These are phyloP conservation scores for Drosophila ohnishii DNA, from an alignment of 1,140 invertebrate genomes.

Conservation along the genomic window DNA sequence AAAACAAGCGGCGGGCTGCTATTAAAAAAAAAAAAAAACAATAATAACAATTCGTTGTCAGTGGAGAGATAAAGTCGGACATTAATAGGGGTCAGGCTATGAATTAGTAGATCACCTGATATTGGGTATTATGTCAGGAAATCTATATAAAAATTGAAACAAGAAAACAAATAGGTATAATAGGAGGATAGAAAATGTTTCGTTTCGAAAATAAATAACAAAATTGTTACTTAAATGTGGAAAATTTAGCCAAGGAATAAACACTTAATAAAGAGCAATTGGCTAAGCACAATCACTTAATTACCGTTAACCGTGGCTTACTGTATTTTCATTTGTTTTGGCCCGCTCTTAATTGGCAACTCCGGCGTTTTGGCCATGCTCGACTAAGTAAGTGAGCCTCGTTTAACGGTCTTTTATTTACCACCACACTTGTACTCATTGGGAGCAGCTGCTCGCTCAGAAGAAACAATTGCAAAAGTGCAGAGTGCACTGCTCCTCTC, in stretches of 20 bases:
- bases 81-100: slow-evolving; percentile 14
- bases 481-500: neutral
- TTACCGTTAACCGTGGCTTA: slow-evolving; percentile 22
- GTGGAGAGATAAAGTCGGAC: slow-evolving; percentile 15
- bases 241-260: slow-evolving; percentile 11
- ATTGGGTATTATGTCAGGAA: neutral
- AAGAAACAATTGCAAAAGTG: neutral
- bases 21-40: slow-evolving; percentile 22
- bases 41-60: slow-evolving; percentile 15
- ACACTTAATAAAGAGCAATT: slow-evolving; percentile 24
- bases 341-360: slow-evolving; percentile 34
- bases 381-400: slow-evolving; percentile 31
- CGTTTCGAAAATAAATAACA: neutral
- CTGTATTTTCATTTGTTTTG: slow-evolving; percentile 33
- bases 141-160: neutral
- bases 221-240: neutral
- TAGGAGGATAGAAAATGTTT: neutral
- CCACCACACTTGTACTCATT: slow-evolving; percentile 9
- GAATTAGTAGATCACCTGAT: slow-evolving; percentile 20
- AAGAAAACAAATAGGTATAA: neutral
- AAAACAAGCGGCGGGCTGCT: slow-evolving; percentile 18
- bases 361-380: slow-evolving; percentile 41
- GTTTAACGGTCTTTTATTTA: slow-evolving; percentile 43
- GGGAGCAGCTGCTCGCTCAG: slow-evolving; percentile 21
- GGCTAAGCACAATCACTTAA: slow-evolving; percentile 14